A percentile compares a stretch with the other conserved stretches of the same genome.
Evolutionary conservation across 2,797 vertebrate genomes (phyloP).

Genomic region (Poliocrania exsul): DNA sequence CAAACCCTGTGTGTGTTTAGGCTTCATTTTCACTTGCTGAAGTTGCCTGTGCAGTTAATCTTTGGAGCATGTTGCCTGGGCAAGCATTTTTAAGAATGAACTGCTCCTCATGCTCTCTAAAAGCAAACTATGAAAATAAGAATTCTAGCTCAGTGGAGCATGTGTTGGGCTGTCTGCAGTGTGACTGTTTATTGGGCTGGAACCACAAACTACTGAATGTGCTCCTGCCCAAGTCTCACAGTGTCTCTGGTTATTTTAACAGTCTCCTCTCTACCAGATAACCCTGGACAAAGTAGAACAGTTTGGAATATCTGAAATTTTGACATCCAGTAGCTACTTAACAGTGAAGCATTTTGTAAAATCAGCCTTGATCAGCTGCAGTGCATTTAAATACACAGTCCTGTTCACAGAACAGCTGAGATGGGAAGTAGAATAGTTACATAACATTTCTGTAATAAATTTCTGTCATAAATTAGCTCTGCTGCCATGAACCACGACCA

Average conservation of each 20-base stretch:
- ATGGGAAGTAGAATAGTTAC: neutral
- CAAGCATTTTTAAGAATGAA: neutral
- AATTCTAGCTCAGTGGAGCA: neutral
- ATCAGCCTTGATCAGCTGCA: neutral
- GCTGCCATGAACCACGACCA: neutral
- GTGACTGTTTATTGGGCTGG: neutral
- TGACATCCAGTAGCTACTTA: neutral
- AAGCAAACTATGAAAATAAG: neutral
- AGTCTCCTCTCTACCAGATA: neutral
- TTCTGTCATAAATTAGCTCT: neutral
- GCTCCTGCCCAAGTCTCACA: neutral
- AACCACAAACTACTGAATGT: neutral
- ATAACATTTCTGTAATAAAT: neutral
- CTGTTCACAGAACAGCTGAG: neutral
- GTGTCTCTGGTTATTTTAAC: neutral
- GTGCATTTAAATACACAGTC: neutral
- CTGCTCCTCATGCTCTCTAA: neutral
- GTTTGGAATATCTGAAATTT: neutral
- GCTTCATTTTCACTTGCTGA: neutral
- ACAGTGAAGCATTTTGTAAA: neutral
- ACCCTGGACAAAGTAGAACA: neutral
- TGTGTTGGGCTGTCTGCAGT: neutral
- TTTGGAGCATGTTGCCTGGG: neutral
- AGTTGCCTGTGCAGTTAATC: neutral
- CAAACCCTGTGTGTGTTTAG: fast-evolving